Evolutionary conservation across 2,888 invertebrate genomes (phyloP), one percentile per base, ranked within the genome.

Genomic region (Ormyrus rosae): DNA sequence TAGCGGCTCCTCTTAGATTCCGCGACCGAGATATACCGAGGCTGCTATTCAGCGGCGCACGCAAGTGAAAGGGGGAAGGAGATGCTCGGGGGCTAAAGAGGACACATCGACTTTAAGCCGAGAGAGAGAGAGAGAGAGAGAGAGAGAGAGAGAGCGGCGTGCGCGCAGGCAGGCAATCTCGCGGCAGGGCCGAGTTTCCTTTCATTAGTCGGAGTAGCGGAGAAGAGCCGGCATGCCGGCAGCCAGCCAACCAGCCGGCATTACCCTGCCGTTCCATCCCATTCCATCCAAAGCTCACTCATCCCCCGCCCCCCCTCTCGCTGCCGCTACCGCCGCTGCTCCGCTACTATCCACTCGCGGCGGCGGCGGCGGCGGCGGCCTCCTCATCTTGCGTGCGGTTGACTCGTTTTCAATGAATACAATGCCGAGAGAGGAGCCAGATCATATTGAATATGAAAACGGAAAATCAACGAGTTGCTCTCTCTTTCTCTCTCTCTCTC

Each of bases 361-460:
- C 84, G 84, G 55, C 19, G 19, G 85, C 84, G 84, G 55, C 72
- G 85, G 34, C 85, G 85, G 84, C 86, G 83, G 86, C 85, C 83
- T 83, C 83, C 88, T 88, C 90, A 89, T 90, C 89, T 90, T 88
- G 87, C 89, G 86, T 90, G 89, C 90, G 90, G 90, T 90, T 90
- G 88, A 90, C 90, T 90, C 89, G 90, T 86, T 90, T 90, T 90
- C 90, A 90, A 90, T 90, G 90, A 89, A 90, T 86, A 90, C 90
- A 90, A 90, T 90, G 88, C 87, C 87, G 86, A 85, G 84, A 82
- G 80, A 79, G 45, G 69, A n/a, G 81, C 85, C 88, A 86, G 88
- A 89, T 90, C 89, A 90, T 90, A 90, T 90, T 90, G 88, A 90
- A 90, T 90, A 90, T 90, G 89, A 90, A 90, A 90, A 90, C 89